These are phyloP conservation scores for Cephalopachus bancanus DNA, from an alignment of 2,797 vertebrate species.

Conservation along the genomic window DNA sequence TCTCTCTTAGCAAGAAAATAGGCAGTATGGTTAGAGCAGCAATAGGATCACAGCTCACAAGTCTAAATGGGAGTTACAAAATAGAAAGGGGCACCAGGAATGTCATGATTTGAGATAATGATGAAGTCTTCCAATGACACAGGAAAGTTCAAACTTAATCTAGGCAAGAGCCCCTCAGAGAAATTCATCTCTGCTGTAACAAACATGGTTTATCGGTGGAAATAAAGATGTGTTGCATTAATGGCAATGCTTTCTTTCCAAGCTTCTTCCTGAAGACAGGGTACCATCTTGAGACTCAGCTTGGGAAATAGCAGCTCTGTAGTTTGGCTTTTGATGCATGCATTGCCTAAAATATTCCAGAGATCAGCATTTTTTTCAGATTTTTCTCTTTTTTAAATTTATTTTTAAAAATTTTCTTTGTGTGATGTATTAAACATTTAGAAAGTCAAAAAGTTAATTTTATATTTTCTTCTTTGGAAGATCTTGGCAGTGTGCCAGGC, in stretches of 20 bases:
- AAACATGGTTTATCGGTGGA: background rate
- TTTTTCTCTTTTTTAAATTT: background rate
- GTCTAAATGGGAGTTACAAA: background rate
- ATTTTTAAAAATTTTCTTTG: too few species aligned
- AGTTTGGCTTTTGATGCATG: background rate
- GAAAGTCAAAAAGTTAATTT: constrained; percentile 14
- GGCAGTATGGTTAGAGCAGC: background rate
- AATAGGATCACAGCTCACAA: background rate
- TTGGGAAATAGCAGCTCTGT: background rate
- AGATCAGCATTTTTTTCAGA: background rate
- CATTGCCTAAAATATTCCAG: background rate
- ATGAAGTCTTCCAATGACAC: background rate
- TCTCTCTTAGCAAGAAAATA: background rate
- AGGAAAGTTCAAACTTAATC: background rate
- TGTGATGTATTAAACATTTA: constrained; percentile 6
- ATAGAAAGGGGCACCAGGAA: background rate
- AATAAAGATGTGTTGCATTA: background rate
- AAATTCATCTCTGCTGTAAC: background rate
- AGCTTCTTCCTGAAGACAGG: background rate
- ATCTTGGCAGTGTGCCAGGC: background rate
- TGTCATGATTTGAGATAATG: background rate
- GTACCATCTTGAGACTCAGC: background rate
- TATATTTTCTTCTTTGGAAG: constrained; percentile 6
- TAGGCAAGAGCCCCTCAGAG: background rate
- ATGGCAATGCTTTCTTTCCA: background rate